Evolutionary conservation across 2,797 vertebrate species (phyloP), one percentile per base, ranked within the genome.

Genomic region (Lithobates pipiens): DNA sequence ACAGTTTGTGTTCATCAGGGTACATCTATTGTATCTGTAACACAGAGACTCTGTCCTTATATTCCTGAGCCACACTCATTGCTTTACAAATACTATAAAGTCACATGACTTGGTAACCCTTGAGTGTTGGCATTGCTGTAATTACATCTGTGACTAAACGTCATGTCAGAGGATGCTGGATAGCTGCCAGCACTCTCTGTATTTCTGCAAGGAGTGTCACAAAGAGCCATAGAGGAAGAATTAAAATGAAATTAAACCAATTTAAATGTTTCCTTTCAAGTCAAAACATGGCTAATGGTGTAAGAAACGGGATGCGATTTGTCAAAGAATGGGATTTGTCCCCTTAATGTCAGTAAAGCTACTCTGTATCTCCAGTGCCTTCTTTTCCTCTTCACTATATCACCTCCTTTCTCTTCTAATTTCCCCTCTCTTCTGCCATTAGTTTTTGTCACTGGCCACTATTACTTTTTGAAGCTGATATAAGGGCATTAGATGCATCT

Each of bases 161-260:
- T 80, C 67, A 72, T 71, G 78, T 71, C 69, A 72, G 50, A 81
- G 69, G 21, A 39, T n/a, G 79, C 69, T 81, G 79, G 79, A 73
- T 21, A 16, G 23, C 23, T 27, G 79, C 79, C 69, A 73, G 34
- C 11, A 39, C 36, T 16, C 42, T 61, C 46, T 54, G 32, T 54
- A 67, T 80, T 57, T 72, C 78, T 80, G 23, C 34, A 54, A 68
- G 29, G 34, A 50, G 70, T 27, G 42, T 25, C 54, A 25, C 32
- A 39, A 27, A 42, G 69, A 50, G 13, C 46, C 54, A 16, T 36
- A 50, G 32, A 57, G 72, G 21, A 39, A 29, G 46, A 36, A 80
- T 61, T 5, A 32, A 57, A 54, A 57, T 23, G 9, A 72, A 72
- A 34, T n/a, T 25, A 67, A 67, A 11, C 23, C 61, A 65, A 65